Conservation (phyloP, 2,888 invertebrate species). For the Ctenicera cuprea region DNA sequence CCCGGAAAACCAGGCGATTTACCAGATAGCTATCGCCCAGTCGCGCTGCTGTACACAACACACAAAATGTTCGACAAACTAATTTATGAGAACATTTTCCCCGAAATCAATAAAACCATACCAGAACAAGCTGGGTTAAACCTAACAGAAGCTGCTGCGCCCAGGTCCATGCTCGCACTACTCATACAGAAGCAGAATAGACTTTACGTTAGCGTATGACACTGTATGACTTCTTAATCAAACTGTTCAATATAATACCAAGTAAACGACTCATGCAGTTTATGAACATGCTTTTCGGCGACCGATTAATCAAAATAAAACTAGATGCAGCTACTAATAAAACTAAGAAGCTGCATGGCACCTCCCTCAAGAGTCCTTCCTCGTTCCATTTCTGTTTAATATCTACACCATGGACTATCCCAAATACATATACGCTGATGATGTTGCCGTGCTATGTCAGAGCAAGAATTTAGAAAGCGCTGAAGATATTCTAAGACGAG, state of each 20-base stretch:
- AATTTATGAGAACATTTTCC: conserved; percentile 4
- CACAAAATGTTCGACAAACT: not conserved
- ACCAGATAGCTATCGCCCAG: too few relatives aligned
- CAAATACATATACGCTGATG: conserved; percentile 7
- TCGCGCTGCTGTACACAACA: not conserved
- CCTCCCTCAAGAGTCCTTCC: not conserved
- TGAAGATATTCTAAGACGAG: not conserved
- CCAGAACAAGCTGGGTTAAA: conserved; percentile 6
- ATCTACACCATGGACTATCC: not conserved
- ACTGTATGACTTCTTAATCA: not conserved
- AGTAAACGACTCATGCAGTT: not conserved
- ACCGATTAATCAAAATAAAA: not conserved
- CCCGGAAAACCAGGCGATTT: too few relatives aligned
- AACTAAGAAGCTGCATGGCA: not conserved
- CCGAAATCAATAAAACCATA: not conserved
- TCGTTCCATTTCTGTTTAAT: not conserved
- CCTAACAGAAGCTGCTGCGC: not conserved
- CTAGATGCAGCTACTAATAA: not conserved
- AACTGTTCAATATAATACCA: not conserved
- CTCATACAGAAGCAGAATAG: too few relatives aligned
- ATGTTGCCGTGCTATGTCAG: not conserved
- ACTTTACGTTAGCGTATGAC: not conserved
- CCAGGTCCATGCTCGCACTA: conserved; percentile 10
- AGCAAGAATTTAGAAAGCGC: not conserved
- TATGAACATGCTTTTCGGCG: not conserved